phyloP scores from a whole-genome alignment of 2,888 invertebrate genomes.

The Chalcosyrphus nemorum region DNA sequence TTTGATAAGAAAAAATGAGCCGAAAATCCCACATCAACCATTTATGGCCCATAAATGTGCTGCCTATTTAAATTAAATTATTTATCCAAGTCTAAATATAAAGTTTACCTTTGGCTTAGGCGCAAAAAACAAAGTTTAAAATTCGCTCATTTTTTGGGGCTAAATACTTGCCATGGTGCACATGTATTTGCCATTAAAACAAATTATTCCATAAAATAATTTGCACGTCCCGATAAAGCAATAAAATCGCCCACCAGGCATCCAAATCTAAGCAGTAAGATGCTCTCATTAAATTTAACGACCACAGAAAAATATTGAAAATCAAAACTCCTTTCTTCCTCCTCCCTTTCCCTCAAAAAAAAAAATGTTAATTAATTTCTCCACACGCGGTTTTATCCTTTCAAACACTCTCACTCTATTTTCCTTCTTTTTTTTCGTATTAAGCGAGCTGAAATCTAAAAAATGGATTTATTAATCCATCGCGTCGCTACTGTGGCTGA shows the following conservation, averaged over 20 bases:
- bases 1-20: too few species aligned
- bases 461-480: constrained; percentile 14
- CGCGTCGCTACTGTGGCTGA: constrained; percentile 26
- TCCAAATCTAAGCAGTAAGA: background rate
- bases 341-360: too few species aligned
- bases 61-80: background rate
- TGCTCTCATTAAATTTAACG: constrained; percentile 29
- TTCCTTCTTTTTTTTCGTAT: too few species aligned
- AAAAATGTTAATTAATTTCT: constrained; percentile 41
- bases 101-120: too few species aligned
- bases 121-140: background rate
- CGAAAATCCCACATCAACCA: background rate
- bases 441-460: background rate
- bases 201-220: constrained; percentile 25
- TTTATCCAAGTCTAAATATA: background rate
- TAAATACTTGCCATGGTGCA: background rate
- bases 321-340: background rate
- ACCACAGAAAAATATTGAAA: background rate
- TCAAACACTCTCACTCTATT: too few species aligned
- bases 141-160: background rate
- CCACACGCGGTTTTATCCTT: constrained; percentile 29
- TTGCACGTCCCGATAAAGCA: constrained; percentile 29
- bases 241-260: constrained; percentile 10
- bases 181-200: constrained; percentile 8
- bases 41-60: background rate